Evolutionary conservation across 2,888 invertebrate genomes (phyloP), one percentile per base, ranked within the genome.

Genomic region (Muscina levida): DNA sequence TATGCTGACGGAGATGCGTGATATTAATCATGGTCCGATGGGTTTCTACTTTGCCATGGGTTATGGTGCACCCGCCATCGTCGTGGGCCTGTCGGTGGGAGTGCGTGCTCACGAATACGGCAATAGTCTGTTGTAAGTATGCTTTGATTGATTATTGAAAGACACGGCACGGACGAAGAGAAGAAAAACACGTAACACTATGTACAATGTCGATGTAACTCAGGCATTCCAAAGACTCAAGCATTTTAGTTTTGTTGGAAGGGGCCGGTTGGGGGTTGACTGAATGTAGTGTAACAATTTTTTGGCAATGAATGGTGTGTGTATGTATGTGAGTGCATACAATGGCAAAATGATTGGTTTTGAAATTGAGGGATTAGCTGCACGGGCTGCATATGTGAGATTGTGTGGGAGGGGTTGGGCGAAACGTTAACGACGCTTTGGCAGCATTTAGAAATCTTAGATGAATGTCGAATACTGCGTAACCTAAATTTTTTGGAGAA

Each of bases 21-120:
- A 98, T 90, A 97, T 98, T 62, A 98, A 98, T 92, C 97, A 97
- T 89, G 98, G 97, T 3, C 95, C 96, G 42, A 96, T 98, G 95
- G 93, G 94, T 77, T 97, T 98, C 89, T 98, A 97, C 89, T 96
- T 97, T 85, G 95, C 96, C 15, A 93, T 97, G 87, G 98, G 97
- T 15, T 98, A 98, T 89, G 98, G 96, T 73, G 93, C 96, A 80
- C 98, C 98, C 0, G 97, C 98, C 0, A 94, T 98, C 13, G 93
- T 96, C 59, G 96, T 98, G 0, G 97, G 97, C 39, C 92, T 98
- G 22, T 95, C 98, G 1, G 97, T 98, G 26, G 97, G 97, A 0
- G 97, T 98, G 0, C 93, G 97, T 72, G 97, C 97, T 44, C 97
- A 98, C 86, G 97, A 97, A 88, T 98, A 98, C 89, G 98, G 98